Conservation (phyloP, 2,113 vertebrate genomes). For the Halichoerus grypus region DNA sequence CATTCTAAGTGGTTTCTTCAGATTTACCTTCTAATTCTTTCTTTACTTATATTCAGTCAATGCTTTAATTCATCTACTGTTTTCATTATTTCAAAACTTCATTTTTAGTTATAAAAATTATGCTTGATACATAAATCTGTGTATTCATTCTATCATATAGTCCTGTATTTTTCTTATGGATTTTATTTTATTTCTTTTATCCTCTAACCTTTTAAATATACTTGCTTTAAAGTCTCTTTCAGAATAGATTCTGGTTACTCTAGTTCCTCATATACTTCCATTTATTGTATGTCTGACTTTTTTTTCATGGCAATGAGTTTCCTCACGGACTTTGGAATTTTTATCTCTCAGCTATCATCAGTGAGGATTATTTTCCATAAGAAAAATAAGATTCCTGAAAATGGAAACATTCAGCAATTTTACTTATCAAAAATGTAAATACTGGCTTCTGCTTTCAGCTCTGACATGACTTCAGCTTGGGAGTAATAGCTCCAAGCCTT, state of each 20-base stretch:
- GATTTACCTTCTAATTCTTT: not conserved
- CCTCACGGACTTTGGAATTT: not conserved
- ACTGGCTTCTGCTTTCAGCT: not conserved
- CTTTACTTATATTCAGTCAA: not conserved
- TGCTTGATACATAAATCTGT: not conserved
- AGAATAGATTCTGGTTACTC: not conserved
- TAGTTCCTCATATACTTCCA: not conserved
- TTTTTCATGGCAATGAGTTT: not conserved
- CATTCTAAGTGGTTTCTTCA: not conserved
- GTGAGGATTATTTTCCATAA: not conserved
- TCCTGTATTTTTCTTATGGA: not conserved
- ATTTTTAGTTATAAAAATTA: not conserved
- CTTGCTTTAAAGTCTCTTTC: not conserved
- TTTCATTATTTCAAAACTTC: not conserved
- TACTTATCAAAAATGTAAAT: not conserved
- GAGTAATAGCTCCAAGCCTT: not conserved
- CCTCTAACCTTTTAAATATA: not conserved
- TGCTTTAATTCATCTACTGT: not conserved
- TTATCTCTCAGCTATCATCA: not conserved
- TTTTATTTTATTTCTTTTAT: not conserved
- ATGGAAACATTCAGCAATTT: not conserved
- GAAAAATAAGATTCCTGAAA: not conserved
- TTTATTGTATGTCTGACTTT: not conserved
- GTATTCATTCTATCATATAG: not conserved
- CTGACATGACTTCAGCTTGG: not conserved